These are phyloP conservation scores for Megatriorchis doriae DNA, from an alignment of 2,113 vertebrate species.

Conservation along the genomic window DNA sequence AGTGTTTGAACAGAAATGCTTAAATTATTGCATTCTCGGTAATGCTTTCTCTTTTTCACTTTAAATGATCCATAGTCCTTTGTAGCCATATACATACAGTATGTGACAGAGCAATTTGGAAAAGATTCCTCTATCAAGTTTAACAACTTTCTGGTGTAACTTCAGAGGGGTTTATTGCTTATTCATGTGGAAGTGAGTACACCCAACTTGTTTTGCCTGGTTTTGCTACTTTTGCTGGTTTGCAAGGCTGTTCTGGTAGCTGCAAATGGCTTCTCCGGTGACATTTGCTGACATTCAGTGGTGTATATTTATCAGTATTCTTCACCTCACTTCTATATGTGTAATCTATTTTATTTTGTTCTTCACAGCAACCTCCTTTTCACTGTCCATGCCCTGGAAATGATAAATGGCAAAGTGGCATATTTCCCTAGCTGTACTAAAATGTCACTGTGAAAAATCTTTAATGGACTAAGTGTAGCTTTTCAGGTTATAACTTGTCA, in stretches of 20 bases:
- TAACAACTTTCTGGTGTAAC: conserved; percentile 87
- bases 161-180: conserved; percentile 92
- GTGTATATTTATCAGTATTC: conserved; percentile 97
- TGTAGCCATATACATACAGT: conserved; percentile 32
- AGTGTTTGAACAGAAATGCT: conserved; percentile 21
- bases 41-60: conserved; percentile 7
- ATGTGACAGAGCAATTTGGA: conserved; percentile 34
- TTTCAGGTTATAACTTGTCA: conserved; percentile 98
- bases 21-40: background rate
- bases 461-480: conserved; percentile 99
- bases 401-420: conserved; percentile 92
- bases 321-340: conserved; percentile 87
- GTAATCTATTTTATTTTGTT: conserved; percentile 94
- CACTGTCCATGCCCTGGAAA: conserved; percentile 88
- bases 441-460: conserved; percentile 98
- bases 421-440: conserved; percentile 87
- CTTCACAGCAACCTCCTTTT: conserved; percentile 83
- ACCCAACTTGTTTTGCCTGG: conserved; percentile 84
- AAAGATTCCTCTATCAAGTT: conserved; percentile 83
- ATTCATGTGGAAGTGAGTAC: conserved; percentile 94
- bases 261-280: conserved; percentile 97
- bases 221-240: conserved; percentile 86
- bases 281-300: conserved; percentile 99
- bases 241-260: conserved; percentile 88
- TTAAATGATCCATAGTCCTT: conserved; percentile 23